Evolutionary conservation across 2,113 vertebrate species (phyloP).

Genomic region (Suricata suricatta): DNA sequence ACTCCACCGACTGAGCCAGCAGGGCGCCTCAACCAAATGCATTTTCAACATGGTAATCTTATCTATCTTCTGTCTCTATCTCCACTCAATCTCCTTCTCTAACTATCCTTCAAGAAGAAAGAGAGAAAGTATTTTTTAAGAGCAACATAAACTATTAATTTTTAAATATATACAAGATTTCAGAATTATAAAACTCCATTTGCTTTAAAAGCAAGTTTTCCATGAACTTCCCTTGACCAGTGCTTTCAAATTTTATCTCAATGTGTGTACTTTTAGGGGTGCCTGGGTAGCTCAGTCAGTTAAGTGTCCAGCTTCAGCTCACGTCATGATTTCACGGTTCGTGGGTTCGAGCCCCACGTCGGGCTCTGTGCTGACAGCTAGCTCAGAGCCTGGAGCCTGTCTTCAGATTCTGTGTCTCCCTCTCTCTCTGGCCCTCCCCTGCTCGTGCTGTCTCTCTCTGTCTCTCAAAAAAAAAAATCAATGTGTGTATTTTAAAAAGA

Average conservation of each 20-base stretch:
- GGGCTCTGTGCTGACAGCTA: too few relatives aligned
- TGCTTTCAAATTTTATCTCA: not conserved
- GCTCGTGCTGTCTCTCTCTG: too few relatives aligned
- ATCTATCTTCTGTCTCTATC: not conserved
- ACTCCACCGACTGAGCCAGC: not conserved
- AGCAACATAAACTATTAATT: not conserved
- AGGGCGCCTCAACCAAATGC: not conserved
- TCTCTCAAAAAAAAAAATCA: too few relatives aligned
- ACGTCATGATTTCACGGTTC: too few relatives aligned
- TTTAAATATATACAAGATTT: not conserved
- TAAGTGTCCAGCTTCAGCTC: too few relatives aligned
- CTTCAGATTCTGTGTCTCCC: too few relatives aligned
- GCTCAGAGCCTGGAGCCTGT: too few relatives aligned
- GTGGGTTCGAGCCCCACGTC: too few relatives aligned
- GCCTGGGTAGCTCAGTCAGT: too few relatives aligned
- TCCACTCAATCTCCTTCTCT: not conserved
- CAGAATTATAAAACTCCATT: not conserved
- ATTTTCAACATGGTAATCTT: not conserved
- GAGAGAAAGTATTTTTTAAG: not conserved
- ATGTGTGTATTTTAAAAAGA: not conserved
- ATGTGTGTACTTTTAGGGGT: not conserved
- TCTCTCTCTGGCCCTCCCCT: too few relatives aligned
- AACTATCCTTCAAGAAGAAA: not conserved
- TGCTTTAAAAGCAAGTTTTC: slow-evolving; percentile 27
- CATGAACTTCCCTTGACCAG: not conserved